These are phyloP conservation scores for Campopleginae sp. DNA, from an alignment of 2,888 invertebrate genomes.

Conservation along the genomic window DNA sequence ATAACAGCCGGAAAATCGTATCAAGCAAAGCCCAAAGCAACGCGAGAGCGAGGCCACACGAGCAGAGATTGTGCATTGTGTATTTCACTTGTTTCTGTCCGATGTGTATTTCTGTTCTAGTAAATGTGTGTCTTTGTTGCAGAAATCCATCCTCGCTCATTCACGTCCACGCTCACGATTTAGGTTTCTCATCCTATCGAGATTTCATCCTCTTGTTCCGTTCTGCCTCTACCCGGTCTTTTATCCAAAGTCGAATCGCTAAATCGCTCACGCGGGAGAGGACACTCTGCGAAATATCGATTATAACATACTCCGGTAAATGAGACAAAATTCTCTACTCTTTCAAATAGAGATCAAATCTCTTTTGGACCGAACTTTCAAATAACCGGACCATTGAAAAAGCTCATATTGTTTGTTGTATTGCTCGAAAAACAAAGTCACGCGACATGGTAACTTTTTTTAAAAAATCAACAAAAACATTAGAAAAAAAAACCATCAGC, in stretches of 20 bases:
- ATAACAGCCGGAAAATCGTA: slow-evolving; percentile 72
- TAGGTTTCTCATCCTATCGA: slow-evolving; percentile 32
- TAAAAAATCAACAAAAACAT: no score
- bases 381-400: not conserved
- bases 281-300: slow-evolving; percentile 21
- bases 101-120: slow-evolving; percentile 42
- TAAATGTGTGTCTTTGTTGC: slow-evolving; percentile 64
- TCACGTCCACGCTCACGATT: slow-evolving; percentile 16
- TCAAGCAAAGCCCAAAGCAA: slow-evolving; percentile 71
- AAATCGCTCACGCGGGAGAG: slow-evolving; percentile 25
- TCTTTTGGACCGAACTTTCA: not conserved
- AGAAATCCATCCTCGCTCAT: slow-evolving; percentile 46
- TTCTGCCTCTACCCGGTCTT: slow-evolving; percentile 19
- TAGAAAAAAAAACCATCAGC: no score
- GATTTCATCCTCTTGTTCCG: slow-evolving; percentile 47
- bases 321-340: slow-evolving; percentile 14
- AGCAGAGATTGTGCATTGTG: slow-evolving; percentile 45
- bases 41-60: slow-evolving; percentile 29
- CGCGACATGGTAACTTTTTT: no score
- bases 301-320: slow-evolving; percentile 28
- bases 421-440: not conserved
- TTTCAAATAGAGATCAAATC: not conserved
- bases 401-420: not conserved
- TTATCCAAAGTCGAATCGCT: slow-evolving; percentile 28
- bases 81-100: not conserved